Percentiles rank a stretch among this genome's conserved stretches.
These are phyloP conservation scores for Ernsta delagoae DNA, from an alignment of 2,888 invertebrate species.

Conservation along the genomic window DNA sequence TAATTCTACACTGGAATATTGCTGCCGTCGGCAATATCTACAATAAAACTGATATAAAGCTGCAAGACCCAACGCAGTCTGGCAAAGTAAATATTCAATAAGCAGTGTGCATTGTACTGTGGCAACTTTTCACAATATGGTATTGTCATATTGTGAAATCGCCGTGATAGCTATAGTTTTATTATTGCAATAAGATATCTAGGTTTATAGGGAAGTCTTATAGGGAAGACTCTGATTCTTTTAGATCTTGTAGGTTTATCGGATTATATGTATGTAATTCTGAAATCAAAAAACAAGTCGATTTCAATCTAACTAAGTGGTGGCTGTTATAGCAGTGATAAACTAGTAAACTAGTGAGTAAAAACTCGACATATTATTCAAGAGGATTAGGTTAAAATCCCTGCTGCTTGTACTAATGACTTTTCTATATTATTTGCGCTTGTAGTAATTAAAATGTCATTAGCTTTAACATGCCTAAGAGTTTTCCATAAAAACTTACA, in stretches of 20 bases:
- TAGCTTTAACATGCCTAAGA: too few species aligned
- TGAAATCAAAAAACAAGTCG: too few species aligned
- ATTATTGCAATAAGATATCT: neutral
- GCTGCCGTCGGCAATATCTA: slow-evolving; percentile 39
- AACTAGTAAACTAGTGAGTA: too few species aligned
- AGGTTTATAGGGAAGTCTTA: neutral
- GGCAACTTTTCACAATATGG: slow-evolving; percentile 13
- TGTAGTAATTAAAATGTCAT: too few species aligned
- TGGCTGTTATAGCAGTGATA: too few species aligned
- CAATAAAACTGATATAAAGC: slow-evolving; percentile 49
- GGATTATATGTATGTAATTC: neutral
- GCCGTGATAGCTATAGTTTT: neutral
- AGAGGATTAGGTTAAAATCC: too few species aligned
- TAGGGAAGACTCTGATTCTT: too few species aligned
- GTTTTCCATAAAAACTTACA: too few species aligned
- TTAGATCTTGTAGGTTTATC: neutral
- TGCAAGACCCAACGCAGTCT: slow-evolving; percentile 41
- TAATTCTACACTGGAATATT: slow-evolving; percentile 31
- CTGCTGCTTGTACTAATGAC: too few species aligned
- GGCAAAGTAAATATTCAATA: slow-evolving; percentile 73
- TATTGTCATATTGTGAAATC: neutral
- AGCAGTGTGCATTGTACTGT: slow-evolving; percentile 65
- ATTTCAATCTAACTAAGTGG: too few species aligned
- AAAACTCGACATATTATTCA: too few species aligned
- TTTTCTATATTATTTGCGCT: too few species aligned